Conservation (phyloP, 1,140 invertebrate genomes). For the Musca vetustissima region DNA sequence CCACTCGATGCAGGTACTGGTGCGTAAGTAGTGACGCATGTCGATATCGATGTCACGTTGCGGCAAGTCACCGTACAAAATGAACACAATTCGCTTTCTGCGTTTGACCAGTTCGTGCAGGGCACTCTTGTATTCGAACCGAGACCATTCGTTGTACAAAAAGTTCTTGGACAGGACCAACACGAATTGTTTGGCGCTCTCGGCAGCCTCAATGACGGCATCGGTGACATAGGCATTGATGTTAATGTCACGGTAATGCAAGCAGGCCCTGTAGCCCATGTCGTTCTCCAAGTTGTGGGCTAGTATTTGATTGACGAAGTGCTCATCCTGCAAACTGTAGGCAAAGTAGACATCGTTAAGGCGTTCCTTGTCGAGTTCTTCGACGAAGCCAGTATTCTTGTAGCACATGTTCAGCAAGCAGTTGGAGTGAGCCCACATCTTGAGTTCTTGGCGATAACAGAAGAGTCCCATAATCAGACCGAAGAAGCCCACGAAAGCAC, state of each 20-base stretch:
- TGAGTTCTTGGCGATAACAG: slow-evolving; percentile 78
- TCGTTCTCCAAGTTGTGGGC: slow-evolving; percentile 80
- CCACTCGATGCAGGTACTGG: slow-evolving; percentile 88
- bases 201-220: slow-evolving; percentile 87
- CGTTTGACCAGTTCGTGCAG: slow-evolving; percentile 87
- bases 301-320: slow-evolving; percentile 82
- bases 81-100: slow-evolving; percentile 78
- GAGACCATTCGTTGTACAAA: slow-evolving; percentile 90
- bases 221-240: slow-evolving; percentile 82
- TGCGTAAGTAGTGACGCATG: slow-evolving; percentile 83
- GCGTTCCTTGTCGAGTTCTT: slow-evolving; percentile 77
- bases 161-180: slow-evolving; percentile 91
- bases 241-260: slow-evolving; percentile 85
- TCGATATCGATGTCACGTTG: slow-evolving; percentile 86
- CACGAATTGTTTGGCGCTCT: slow-evolving; percentile 85
- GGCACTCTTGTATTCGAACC: slow-evolving; percentile 90
- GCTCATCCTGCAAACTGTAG: slow-evolving; percentile 88
- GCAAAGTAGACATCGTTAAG: slow-evolving; percentile 89
- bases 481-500: slow-evolving; percentile 71
- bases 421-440: slow-evolving; percentile 84
- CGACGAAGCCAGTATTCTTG: slow-evolving; percentile 71
- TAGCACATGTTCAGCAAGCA: slow-evolving; percentile 78
- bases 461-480: slow-evolving; percentile 73
- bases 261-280: slow-evolving; percentile 75
- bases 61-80: slow-evolving; percentile 81